These are phyloP conservation scores for Montipora cactus DNA, from an alignment of 64 coral and sea anemone genomes.

Conservation along the genomic window DNA sequence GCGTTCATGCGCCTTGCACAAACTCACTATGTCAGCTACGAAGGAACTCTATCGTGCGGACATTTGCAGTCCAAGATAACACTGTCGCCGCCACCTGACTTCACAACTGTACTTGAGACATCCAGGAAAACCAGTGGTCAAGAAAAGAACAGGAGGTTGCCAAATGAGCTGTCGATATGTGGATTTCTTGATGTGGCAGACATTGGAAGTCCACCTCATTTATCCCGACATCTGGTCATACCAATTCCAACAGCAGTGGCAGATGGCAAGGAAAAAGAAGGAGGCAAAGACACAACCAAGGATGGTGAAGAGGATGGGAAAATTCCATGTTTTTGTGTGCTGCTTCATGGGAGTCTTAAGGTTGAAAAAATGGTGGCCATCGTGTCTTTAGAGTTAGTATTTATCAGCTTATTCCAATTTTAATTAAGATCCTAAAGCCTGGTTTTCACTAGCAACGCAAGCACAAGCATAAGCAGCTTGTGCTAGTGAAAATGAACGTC, in stretches of 20 bases:
- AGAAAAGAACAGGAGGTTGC: conserved; percentile 76
- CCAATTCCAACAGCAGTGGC: conserved; percentile 14
- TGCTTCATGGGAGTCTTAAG: conserved; percentile 95
- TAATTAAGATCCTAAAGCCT: background rate
- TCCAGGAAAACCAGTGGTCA: conserved; percentile 77
- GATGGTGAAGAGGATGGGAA: conserved; percentile 93
- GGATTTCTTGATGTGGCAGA: conserved; percentile 95
- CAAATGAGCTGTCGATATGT: conserved; percentile 95
- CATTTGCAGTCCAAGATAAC: conserved; percentile 93
- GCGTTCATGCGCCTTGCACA: conserved; percentile 88
- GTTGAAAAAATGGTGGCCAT: conserved; percentile 99
- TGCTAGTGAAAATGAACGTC: no score
- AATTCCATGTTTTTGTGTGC: conserved; percentile 96
- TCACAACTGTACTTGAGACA: conserved; percentile 73
- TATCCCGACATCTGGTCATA: conserved; percentile 90
- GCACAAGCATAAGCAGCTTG: no score
- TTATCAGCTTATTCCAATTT: background rate
- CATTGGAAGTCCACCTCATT: conserved; percentile 75
- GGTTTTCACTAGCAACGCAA: no score
- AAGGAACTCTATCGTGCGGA: conserved; percentile 90
- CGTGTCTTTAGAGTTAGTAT: conserved; percentile 94
- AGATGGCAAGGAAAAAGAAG: conserved; percentile 20
- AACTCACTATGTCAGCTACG: conserved; percentile 83
- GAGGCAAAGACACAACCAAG: conserved; percentile 21
- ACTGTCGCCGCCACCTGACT: conserved; percentile 89